Conservation (phyloP, 2,888 invertebrate genomes). For the Luffia ferchaultella region DNA sequence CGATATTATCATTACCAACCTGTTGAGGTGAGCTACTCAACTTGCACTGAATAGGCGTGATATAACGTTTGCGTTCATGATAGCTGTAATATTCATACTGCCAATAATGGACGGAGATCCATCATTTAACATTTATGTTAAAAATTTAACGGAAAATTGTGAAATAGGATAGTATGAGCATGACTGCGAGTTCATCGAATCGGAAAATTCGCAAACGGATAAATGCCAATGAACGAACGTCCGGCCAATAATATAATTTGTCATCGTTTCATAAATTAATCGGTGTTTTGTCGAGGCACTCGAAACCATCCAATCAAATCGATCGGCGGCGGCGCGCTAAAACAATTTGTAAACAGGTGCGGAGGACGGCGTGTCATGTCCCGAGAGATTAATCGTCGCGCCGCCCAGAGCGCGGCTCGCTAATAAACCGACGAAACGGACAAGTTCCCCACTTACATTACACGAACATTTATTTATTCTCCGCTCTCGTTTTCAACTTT, state of each 20-base stretch:
- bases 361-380: conserved; percentile 23
- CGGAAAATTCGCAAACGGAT: not conserved
- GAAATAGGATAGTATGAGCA: no score
- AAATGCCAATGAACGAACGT: not conserved
- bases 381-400: conserved; percentile 48
- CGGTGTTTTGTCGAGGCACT: not conserved
- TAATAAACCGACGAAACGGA: conserved; percentile 48
- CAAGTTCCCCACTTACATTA: conserved; percentile 60
- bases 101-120: no score
- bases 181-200: not conserved
- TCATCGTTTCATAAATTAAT: not conserved
- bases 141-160: no score
- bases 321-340: conserved; percentile 15
- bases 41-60: no score
- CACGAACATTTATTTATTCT: conserved; percentile 50
- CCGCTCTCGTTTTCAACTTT: conserved; percentile 52
- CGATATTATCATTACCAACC: no score
- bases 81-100: no score
- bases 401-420: conserved; percentile 33
- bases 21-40: no score
- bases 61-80: no score
- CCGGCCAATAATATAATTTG: not conserved
- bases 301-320: conserved; percentile 22
- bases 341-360: conserved; percentile 37
- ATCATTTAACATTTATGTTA: no score